Base-by-base conservation (phyloP, 2,797 vertebrate species). In the Triplophysa bombifrons region DNA sequence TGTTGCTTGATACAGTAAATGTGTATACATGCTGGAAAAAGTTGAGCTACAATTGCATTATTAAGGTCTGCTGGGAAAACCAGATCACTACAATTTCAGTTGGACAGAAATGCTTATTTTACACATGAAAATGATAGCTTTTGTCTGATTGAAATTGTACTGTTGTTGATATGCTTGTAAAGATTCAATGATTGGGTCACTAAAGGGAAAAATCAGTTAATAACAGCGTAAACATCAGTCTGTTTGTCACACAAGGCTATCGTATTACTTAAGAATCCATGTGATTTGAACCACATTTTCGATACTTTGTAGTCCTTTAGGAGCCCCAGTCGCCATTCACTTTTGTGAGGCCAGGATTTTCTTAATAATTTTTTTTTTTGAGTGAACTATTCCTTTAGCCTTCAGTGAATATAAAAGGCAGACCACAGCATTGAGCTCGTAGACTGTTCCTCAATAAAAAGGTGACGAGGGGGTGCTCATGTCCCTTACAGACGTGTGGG, bases 341-440 rank as follows among this genome's bases (percentile, higher is more conserved):
- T 30, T 61, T 27, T 60, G 22, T 14, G 2, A 60, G 22, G 22
- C 1, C 11, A 13, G 1, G 14, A 17, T 30, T 61, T 61, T 74
- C 38, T 51, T 48, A 5, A 7, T 12, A 46, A 1, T 2, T 11
- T 13, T 11, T 0, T 13, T 67, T n/a, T 50, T 50, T 16, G 16
- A 72, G 60, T 65, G 64, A 76, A 58, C 12, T 63, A 46, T 34
- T 68, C 44, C 67, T 50, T 67, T 66, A 61, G 5, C 14, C 60
- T 5, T 65, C 66, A 78, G 22, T 67, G 60, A 68, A 76, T 80
- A 58, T 60, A 66, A 79, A 71, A 22, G 16, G 30, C 73, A 77
- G 70, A 25, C 65, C 72, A 46, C 10, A 63, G 56, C 44, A 70
- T 8, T 51, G 55, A 76, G 50, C 14, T 41, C 6, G 10, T 20